phyloP scores from a whole-genome alignment of 2,888 invertebrate species.

The Nipponacmea schrenckii region DNA sequence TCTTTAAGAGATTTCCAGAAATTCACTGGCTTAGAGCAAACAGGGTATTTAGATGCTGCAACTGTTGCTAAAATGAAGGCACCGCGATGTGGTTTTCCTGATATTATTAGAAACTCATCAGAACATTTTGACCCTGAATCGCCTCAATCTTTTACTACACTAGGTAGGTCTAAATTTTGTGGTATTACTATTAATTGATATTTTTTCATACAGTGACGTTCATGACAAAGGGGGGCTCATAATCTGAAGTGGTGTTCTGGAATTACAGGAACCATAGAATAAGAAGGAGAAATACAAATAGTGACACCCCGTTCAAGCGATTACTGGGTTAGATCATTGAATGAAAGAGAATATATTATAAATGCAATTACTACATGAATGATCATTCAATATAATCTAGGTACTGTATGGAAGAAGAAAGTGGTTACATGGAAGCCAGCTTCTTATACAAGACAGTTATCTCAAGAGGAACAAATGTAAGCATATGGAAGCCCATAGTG shows the following conservation, averaged over 20 bases:
- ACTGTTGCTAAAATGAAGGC: conserved; percentile 47
- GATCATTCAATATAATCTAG: conserved; percentile 24
- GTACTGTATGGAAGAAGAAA: conserved; percentile 41
- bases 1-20: conserved; percentile 48
- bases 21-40: conserved; percentile 44
- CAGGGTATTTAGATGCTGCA: conserved; percentile 46
- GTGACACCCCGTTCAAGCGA: no score
- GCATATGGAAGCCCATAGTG: not conserved
- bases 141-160: conserved; percentile 19
- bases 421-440: conserved; percentile 40
- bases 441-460: conserved; percentile 37
- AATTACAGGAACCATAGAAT: no score
- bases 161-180: conserved; percentile 17
- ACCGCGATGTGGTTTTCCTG: conserved; percentile 58
- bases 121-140: conserved; percentile 12
- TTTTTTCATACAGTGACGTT: no score
- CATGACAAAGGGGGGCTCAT: no score
- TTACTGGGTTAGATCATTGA: no score
- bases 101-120: conserved; percentile 25
- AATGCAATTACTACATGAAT: no score
- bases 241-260: no score
- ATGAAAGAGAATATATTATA: no score
- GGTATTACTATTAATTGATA: not conserved
- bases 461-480: conserved; percentile 35
- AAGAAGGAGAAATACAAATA: no score